Evolutionary conservation across 2,888 invertebrate genomes (phyloP), one percentile per base, ranked within the genome.

Genomic region (Agonopterix heracliana): DNA sequence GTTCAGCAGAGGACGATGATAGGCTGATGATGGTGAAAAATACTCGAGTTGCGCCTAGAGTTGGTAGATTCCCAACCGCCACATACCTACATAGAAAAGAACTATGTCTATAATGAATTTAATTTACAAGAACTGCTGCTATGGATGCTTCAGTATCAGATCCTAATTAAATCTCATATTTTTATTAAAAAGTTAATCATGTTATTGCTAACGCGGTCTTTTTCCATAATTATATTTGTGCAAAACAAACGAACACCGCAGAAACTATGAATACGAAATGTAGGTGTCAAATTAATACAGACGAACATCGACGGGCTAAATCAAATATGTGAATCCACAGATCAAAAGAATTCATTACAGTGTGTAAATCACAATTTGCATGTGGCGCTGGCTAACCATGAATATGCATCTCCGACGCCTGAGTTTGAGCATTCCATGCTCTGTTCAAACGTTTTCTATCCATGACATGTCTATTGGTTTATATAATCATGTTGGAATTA

Each of bases 281-380:
- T 77, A 72, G 74, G 71, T 74, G 80, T 83, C 81, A 81, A 80
- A 80, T 74, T 81, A 77, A 78, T 74, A 69, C 75, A 69, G 70
- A 79, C 38, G n/a, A 11, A 11, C 82, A 78, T 82, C 77, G 85
- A 83, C 81, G 81, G 86, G 82, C 80, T 82, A 87, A 88, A 87
- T 87, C 88, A 87, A 87, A 88, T 87, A 87, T 86, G 78, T 81
- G 87, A 83, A 86, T 86, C 77, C 81, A 78, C 85, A 88, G 87
- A 88, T 88, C 88, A 88, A 88, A 88, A 88, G 88, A 88, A 88
- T 88, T 86, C 86, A 88, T 88, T 88, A 88, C 86, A 85, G 79
- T 85, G 86, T 88, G 87, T 87, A 87, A 87, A 88, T 87, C 85
- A 78, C 73, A 74, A 87, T 88, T 88, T 88, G 88, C 88, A 88